These are phyloP conservation scores for Synanthedon andrenaeformis DNA, from an alignment of 2,888 invertebrate species.

Conservation along the genomic window DNA sequence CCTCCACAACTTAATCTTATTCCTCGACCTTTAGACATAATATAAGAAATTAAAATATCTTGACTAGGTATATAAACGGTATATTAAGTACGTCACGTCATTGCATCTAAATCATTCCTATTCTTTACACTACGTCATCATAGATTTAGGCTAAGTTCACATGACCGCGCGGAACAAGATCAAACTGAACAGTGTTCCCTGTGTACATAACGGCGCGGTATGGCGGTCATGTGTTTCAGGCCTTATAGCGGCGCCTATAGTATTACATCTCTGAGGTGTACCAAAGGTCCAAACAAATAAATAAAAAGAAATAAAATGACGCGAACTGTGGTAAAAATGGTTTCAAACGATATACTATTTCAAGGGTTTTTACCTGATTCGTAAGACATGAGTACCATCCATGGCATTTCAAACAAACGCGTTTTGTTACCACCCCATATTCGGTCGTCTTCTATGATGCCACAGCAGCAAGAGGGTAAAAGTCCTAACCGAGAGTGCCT, in stretches of 20 bases:
- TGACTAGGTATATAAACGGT: not conserved
- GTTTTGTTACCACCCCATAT: conserved; percentile 75
- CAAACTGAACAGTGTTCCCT: too few relatives aligned
- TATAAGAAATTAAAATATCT: not conserved
- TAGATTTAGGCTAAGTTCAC: too few relatives aligned
- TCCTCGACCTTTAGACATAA: conserved; percentile 28
- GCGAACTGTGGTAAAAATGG: too few relatives aligned
- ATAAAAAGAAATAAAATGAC: too few relatives aligned
- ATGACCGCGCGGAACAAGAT: too few relatives aligned
- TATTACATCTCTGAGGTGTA: too few relatives aligned
- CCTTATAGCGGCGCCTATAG: too few relatives aligned
- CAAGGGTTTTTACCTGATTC: conserved; percentile 28
- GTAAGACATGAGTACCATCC: conserved; percentile 81
- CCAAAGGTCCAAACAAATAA: too few relatives aligned
- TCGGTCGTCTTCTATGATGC: conserved; percentile 60
- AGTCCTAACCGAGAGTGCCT: conserved; percentile 32
- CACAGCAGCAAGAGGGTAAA: conserved; percentile 62
- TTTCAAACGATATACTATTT: too few relatives aligned
- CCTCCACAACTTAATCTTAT: conserved; percentile 58
- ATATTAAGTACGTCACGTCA: not conserved
- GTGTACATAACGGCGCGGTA: too few relatives aligned
- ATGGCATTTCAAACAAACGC: conserved; percentile 75
- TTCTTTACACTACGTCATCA: too few relatives aligned
- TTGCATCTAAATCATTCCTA: not conserved
- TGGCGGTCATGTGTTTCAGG: too few relatives aligned